phyloP scores from a whole-genome alignment of 2,113 vertebrate species.

The Osmerus mordax region DNA sequence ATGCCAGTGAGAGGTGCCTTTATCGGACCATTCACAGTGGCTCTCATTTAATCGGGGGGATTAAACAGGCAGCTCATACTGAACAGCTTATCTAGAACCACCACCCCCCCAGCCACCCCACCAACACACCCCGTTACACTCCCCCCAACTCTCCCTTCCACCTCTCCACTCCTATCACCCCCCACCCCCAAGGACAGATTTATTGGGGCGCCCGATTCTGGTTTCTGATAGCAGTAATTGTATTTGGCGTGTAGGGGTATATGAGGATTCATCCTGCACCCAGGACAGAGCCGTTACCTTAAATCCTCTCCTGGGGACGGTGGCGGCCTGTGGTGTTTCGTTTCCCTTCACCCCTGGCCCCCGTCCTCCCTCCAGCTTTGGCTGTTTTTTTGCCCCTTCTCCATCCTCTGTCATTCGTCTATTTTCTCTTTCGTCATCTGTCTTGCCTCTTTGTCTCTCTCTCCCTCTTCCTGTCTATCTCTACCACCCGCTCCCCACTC shows the following conservation, averaged over 20 bases:
- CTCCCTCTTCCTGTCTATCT: neutral
- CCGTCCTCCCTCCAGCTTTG: neutral
- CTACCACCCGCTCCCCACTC: neutral
- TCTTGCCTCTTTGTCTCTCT: neutral
- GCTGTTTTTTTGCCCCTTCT: neutral
- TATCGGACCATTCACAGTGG: constrained; percentile 63
- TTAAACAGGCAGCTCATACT: constrained; percentile 65
- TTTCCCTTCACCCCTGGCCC: neutral
- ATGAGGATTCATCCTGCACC: constrained; percentile 71
- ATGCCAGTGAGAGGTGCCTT: constrained; percentile 32
- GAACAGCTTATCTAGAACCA: constrained; percentile 73
- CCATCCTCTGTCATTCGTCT: neutral
- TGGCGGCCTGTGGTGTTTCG: neutral
- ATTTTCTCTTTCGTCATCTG: neutral
- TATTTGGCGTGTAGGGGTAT: constrained; percentile 79
- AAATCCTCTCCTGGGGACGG: constrained; percentile 7
- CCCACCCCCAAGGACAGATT: constrained; percentile 65
- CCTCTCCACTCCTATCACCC: neutral
- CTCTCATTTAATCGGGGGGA: constrained; percentile 74
- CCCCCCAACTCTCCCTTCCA: neutral
- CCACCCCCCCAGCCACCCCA: constrained; percentile 9
- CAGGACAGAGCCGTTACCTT: constrained; percentile 55
- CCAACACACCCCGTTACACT: neutral
- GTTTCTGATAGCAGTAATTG: constrained; percentile 80
- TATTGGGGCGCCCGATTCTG: constrained; percentile 69